Conservation (phyloP, 37 sponge, comb jelly and placozoan species). For the Lycopodina hypogea region DNA sequence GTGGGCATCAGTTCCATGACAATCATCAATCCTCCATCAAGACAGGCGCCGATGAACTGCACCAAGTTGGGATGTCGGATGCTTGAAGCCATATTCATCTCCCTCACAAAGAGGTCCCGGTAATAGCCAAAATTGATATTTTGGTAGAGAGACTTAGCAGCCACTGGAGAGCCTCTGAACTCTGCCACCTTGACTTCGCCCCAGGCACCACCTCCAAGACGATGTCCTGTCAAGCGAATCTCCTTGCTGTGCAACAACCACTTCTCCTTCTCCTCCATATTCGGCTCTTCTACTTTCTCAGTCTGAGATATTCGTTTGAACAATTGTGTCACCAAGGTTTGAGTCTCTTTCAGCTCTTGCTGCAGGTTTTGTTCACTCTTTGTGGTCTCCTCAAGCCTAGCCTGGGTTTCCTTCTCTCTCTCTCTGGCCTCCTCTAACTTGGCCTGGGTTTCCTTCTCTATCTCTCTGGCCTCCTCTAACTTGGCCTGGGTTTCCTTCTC, state of each 20-base stretch:
- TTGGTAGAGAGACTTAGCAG: slow-evolving; percentile 63
- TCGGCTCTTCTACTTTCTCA: neutral
- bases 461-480: neutral
- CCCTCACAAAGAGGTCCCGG: slow-evolving; percentile 38
- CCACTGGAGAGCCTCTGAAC: slow-evolving; percentile 58
- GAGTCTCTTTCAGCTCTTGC: neutral
- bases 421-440: neutral
- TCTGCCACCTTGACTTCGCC: slow-evolving; percentile 55
- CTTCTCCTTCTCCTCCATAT: neutral
- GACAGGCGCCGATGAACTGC: slow-evolving; percentile 64
- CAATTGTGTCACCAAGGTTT: neutral
- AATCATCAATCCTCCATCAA: slow-evolving; percentile 36
- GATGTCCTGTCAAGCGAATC: slow-evolving; percentile 30
- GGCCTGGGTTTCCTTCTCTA: neutral
- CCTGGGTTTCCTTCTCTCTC: slow-evolving; percentile 8
- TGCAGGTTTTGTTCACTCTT: too few relatives aligned
- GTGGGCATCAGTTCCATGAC: slow-evolving; percentile 70
- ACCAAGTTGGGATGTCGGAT: slow-evolving; percentile 68
- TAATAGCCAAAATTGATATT: slow-evolving; percentile 43
- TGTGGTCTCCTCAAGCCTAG: too few relatives aligned
- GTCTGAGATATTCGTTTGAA: neutral
- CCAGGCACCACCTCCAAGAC: slow-evolving; percentile 72
- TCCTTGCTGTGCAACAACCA: slow-evolving; percentile 56
- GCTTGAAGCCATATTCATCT: slow-evolving; percentile 67
- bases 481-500: slow-evolving; percentile 19